phyloP scores from a whole-genome alignment of 2,113 vertebrate genomes.

The Butorides virescens region DNA sequence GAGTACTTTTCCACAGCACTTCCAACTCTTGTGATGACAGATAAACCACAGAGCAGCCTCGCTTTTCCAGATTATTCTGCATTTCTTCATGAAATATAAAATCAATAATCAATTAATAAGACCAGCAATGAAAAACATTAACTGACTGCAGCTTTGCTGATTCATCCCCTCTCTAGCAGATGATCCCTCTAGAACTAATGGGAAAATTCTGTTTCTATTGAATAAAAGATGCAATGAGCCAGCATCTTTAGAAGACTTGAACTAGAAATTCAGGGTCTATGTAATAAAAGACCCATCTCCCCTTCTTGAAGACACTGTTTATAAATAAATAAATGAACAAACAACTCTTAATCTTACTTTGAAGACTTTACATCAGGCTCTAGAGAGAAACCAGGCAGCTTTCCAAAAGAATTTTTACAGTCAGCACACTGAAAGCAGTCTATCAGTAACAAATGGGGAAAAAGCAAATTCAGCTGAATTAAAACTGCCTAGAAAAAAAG shows the following conservation, averaged over 20 bases:
- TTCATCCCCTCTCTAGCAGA: not conserved
- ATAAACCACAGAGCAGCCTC: not conserved
- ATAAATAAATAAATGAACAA: constrained; percentile 56
- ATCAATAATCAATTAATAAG: not conserved
- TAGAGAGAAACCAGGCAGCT: constrained; percentile 65
- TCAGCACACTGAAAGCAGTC: constrained; percentile 65
- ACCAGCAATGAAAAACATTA: not conserved
- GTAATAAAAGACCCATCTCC: not conserved
- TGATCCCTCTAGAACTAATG: not conserved
- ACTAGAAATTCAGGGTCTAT: constrained; percentile 12
- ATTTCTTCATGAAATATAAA: not conserved
- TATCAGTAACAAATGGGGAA: constrained; percentile 61
- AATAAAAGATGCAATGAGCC: not conserved
- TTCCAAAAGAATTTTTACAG: constrained; percentile 70
- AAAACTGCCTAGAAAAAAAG: constrained; percentile 28
- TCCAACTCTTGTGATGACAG: not conserved
- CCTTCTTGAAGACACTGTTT: constrained; percentile 52
- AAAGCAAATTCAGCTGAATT: constrained; percentile 73
- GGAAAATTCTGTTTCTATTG: not conserved
- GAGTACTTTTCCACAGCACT: not conserved
- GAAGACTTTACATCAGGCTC: constrained; percentile 66
- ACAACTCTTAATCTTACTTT: constrained; percentile 61
- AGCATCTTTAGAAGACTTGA: constrained; percentile 6
- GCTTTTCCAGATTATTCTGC: not conserved
- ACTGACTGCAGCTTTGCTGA: not conserved